These are phyloP conservation scores for Leucoma salicis DNA, from an alignment of 2,888 invertebrate species.

Conservation along the genomic window DNA sequence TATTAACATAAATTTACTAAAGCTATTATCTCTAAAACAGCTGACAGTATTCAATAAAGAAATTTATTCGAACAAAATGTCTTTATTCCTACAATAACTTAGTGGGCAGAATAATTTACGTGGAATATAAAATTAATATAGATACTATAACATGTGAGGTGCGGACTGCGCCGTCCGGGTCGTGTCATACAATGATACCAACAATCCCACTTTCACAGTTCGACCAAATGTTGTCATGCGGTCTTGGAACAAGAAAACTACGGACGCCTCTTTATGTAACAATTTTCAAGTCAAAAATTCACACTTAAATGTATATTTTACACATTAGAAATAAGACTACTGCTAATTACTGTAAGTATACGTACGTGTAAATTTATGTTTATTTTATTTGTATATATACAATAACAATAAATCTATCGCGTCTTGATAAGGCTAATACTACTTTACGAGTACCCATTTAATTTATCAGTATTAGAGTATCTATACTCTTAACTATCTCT, in stretches of 20 bases:
- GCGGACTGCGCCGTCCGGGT: slow-evolving; percentile 44
- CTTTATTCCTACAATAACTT: slow-evolving; percentile 40
- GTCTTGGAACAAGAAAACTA: slow-evolving; percentile 28
- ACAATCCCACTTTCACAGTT: slow-evolving; percentile 65
- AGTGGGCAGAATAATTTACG: slow-evolving; percentile 35
- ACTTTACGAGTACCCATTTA: no score
- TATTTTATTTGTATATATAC: no score
- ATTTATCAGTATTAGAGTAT: no score
- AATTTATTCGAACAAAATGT: slow-evolving; percentile 36
- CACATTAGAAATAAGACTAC: no score
- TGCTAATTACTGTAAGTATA: no score
- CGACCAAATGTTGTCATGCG: slow-evolving; percentile 61
- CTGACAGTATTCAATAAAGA: slow-evolving; percentile 23
- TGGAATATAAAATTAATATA: slow-evolving; percentile 45
- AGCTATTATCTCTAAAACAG: slow-evolving; percentile 5
- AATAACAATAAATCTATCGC: no score
- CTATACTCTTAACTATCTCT: no score
- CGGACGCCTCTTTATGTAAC: slow-evolving; percentile 38
- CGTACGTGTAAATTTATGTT: no score
- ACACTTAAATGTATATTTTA: no score
- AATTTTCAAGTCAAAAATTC: no score
- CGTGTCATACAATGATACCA: slow-evolving; percentile 61
- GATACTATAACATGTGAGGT: slow-evolving; percentile 45
- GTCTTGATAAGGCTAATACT: no score
- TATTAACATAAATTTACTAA: background rate